Evolutionary conservation across 2,113 vertebrate species (phyloP), one percentile per base, ranked within the genome.

Genomic region (Propithecus coquereli): DNA sequence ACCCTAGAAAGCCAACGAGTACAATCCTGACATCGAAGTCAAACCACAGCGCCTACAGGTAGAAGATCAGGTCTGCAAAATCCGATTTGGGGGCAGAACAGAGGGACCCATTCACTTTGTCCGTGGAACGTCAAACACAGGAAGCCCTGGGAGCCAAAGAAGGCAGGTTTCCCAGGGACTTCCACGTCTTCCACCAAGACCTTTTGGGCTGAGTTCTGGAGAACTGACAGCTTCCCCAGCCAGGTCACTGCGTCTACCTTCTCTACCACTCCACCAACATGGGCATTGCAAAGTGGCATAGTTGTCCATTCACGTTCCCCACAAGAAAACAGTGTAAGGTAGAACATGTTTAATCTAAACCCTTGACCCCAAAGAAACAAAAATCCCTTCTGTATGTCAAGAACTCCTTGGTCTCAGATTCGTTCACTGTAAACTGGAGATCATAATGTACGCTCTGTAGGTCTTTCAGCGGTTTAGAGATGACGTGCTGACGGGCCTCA

Each of bases 241-340:
- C 8, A 54, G 3, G 25, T 22, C 50, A 17, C 6, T n/a, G 11
- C 8, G 2, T 54, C 30, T 6, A 0, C 40, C 7, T 37, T 47
- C 59, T 37, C 20, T 2, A 25, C 4, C 1, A 37, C 7, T 25
- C 50, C 50, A 16, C 6, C 23, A n/a, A 16, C 22, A 27, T 18
- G 25, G 0, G 5, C 22, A 3, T 3, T 37, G 34, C 23, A 52
- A 63, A 12, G 6, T 45, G 32, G 32, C 34, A 34, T 23, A 5
- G 10, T 11, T 71, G n/a, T 52, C 76, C 20, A 50, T 23, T 30
- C n/a, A 3, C 37, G 43, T 50, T 79, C 54, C 63, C 87, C 37
- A 45, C 61, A 84, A 83, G 43, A 59, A 81, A 71, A 66, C 10
- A n/a, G 40, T 16, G 7, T 37, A 65, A 77, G 18, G 45, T 3